phyloP scores from a whole-genome alignment of 2,888 invertebrate species.

The Caenorhabditis drosophilae region DNA sequence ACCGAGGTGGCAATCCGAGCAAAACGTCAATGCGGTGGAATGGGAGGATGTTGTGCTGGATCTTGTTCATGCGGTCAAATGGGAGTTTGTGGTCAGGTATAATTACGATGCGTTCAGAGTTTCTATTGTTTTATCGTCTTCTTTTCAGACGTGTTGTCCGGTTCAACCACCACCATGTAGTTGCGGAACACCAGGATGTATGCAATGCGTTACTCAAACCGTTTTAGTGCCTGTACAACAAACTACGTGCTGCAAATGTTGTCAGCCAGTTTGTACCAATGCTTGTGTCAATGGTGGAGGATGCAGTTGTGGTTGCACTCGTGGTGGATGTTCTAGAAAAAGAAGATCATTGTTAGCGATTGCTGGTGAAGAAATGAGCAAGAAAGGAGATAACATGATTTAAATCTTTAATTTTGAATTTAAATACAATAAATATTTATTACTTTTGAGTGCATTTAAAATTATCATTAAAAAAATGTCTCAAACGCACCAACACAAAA shows the following conservation, averaged over 20 bases:
- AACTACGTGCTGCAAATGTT: slow-evolving; percentile 56
- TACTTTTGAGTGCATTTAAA: too few relatives aligned
- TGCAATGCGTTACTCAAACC: slow-evolving; percentile 43
- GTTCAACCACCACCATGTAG: slow-evolving; percentile 45
- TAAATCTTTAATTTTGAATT: not conserved
- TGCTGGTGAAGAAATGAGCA: slow-evolving; percentile 47
- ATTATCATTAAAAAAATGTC: too few relatives aligned
- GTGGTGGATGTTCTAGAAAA: slow-evolving; percentile 56
- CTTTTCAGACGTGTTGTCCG: slow-evolving; percentile 38
- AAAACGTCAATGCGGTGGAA: slow-evolving; percentile 51
- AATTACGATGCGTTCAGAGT: too few relatives aligned
- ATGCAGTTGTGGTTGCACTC: slow-evolving; percentile 55
- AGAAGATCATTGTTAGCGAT: slow-evolving; percentile 48
- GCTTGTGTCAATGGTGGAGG: slow-evolving; percentile 59
- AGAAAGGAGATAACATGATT: slow-evolving; percentile 27
- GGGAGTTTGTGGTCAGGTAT: slow-evolving; percentile 39
- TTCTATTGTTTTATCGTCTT: too few relatives aligned
- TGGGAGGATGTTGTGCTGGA: slow-evolving; percentile 50
- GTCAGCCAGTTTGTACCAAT: slow-evolving; percentile 56
- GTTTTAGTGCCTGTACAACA: slow-evolving; percentile 47
- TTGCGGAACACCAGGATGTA: slow-evolving; percentile 48
- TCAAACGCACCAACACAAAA: too few relatives aligned
- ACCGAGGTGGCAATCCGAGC: slow-evolving; percentile 46
- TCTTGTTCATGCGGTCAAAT: slow-evolving; percentile 29
- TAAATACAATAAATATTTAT: too few relatives aligned